These are phyloP conservation scores for Delia radicum DNA, from an alignment of 1,140 invertebrate species.

Conservation along the genomic window DNA sequence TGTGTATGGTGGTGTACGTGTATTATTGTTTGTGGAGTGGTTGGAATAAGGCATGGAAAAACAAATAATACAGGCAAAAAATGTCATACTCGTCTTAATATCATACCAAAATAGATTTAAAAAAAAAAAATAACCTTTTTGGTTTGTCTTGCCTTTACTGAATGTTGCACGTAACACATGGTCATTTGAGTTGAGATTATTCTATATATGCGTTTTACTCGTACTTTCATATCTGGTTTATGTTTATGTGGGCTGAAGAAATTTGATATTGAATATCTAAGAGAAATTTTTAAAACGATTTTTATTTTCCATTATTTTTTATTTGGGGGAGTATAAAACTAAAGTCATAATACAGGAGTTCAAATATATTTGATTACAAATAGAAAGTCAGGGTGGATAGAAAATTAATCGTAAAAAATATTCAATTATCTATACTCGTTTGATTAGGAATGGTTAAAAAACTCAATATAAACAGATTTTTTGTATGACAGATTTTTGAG, in stretches of 20 bases:
- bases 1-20: neutral
- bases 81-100: neutral
- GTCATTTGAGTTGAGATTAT: neutral
- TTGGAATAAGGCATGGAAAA: neutral
- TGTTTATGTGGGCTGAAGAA: neutral
- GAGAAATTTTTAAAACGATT: neutral
- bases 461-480: no score
- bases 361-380: no score
- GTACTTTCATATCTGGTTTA: constrained; percentile 4
- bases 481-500: no score
- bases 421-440: no score
- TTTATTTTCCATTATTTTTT: neutral
- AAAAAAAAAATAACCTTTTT: neutral
- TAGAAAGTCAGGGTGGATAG: no score
- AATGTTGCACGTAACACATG: neutral
- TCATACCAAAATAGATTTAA: neutral
- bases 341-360: no score
- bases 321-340: neutral
- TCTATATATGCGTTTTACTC: neutral
- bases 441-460: no score
- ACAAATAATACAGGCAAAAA: neutral
- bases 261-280: neutral
- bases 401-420: no score
- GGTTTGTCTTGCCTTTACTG: neutral
- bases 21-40: no score